Base-by-base conservation (phyloP, 2,113 vertebrate genomes). In the Hylia prasina region DNA sequence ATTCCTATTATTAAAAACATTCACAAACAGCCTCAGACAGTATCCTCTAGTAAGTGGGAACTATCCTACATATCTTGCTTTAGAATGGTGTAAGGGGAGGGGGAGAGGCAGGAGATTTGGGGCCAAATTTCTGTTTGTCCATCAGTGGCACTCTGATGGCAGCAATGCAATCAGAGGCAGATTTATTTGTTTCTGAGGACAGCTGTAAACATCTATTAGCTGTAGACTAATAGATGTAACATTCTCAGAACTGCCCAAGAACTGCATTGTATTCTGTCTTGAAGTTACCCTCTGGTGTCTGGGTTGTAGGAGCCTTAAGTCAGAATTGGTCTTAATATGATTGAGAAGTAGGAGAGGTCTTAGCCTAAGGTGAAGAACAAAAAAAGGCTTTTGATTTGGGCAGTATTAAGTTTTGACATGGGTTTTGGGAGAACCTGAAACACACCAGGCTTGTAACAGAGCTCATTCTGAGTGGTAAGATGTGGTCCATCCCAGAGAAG, bases 231-330 rank as follows among this genome's bases (percentile, higher is more conserved):
- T 37, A 15, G 22, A 75, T 24, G 22, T 8, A 51, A 76, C 61
- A 30, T 50, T 76, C 23, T 63, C 11, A 7, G 51, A 87, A 37
- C 37, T 2, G 1, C 31, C 20, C 23, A 40, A 66, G 57, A 28
- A 20, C 25, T 70, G 42, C 14, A 33, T 15, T 0, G 0, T 50
- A 14, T 83, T 91, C 44, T 75, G 58, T 68, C 35, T 47, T 73
- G 66, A 72, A 82, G 40, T 31, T 72, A 39, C 35, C 5, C 10
- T 35, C 31, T 72, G n/a, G 37, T 57, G 35, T 51, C 58, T 57
- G 61, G n/a, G 0, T n/a, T n/a, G n/a, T n/a, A n/a, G n/a, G 1
- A 25, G 0, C 1, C 40, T 75, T 91, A 75, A 70, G 71, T 58
- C 35, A 75, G 15, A 51, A 40, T 30, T 71, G 25, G 11, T 70